phyloP scores from a whole-genome alignment of 2,113 vertebrate genomes.

The Limnothrissa miodon region DNA sequence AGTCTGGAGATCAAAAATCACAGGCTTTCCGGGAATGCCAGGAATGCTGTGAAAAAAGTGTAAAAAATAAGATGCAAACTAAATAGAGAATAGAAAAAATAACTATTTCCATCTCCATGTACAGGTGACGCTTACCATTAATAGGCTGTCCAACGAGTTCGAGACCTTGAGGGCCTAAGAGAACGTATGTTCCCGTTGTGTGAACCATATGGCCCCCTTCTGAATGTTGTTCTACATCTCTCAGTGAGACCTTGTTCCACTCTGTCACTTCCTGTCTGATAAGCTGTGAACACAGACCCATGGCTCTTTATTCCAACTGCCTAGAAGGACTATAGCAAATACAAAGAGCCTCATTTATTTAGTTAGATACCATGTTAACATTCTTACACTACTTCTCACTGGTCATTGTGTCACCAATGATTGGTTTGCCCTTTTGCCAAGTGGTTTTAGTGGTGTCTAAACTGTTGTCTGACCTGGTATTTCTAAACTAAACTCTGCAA shows the following conservation, averaged over 20 bases:
- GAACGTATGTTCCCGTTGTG: background rate
- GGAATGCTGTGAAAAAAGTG: too few species aligned
- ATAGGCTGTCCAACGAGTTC: background rate
- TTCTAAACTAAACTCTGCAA: background rate
- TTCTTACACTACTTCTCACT: background rate
- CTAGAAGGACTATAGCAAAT: background rate
- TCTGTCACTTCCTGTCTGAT: background rate
- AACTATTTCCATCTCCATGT: background rate
- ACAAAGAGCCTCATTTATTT: background rate
- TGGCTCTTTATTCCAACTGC: background rate
- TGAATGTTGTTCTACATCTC: background rate
- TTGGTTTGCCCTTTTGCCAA: background rate
- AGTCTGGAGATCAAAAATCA: too few species aligned
- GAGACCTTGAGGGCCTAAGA: background rate
- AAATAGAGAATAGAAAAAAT: background rate
- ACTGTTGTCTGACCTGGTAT: background rate
- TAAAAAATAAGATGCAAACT: background rate
- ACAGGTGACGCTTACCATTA: background rate
- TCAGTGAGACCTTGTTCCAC: background rate
- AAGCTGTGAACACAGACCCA: background rate
- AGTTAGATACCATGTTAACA: background rate
- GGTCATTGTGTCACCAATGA: background rate
- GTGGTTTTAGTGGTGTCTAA: background rate
- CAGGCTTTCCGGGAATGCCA: too few species aligned
- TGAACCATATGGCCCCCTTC: background rate